Conservation (phyloP, 2,113 vertebrate species). For the Oostethus manadensis region DNA sequence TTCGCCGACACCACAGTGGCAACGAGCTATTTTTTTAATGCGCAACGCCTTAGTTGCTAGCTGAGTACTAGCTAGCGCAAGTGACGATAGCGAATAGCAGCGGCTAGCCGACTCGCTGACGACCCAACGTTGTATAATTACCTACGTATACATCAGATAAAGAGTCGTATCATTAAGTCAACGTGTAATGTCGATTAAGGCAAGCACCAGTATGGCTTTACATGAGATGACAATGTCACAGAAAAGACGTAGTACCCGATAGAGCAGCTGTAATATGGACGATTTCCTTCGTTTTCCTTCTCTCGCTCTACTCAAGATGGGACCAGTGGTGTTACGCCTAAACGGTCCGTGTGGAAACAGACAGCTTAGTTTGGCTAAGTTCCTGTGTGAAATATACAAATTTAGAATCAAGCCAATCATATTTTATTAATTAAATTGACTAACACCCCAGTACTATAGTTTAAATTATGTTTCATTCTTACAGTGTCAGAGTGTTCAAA, state of each 20-base stretch:
- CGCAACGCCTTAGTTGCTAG: conserved; percentile 62
- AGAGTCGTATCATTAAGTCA: conserved; percentile 14
- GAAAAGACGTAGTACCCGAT: conserved; percentile 70
- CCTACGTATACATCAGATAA: conserved; percentile 5
- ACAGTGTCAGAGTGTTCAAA: too few species aligned
- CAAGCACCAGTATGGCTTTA: conserved; percentile 10
- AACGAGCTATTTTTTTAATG: conserved; percentile 50
- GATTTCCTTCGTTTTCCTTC: conserved; percentile 61
- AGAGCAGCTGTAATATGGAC: conserved; percentile 79
- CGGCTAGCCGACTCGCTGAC: conserved; percentile 18
- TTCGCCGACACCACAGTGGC: not conserved
- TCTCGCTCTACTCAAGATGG: conserved; percentile 73
- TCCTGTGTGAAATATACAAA: conserved; percentile 34
- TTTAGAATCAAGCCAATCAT: not conserved
- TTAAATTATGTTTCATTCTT: too few species aligned
- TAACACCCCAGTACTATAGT: too few species aligned
- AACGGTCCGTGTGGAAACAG: conserved; percentile 30
- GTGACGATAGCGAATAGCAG: conserved; percentile 41
- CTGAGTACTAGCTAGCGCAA: conserved; percentile 45
- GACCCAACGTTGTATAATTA: conserved; percentile 30
- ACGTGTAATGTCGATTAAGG: not conserved
- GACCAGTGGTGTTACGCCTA: conserved; percentile 63
- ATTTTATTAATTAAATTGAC: too few species aligned
- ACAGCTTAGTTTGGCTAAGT: conserved; percentile 13
- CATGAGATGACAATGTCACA: conserved; percentile 40